Evolutionary conservation across 2,888 invertebrate genomes (phyloP).

Genomic region (Megaustenia siamemsis): DNA sequence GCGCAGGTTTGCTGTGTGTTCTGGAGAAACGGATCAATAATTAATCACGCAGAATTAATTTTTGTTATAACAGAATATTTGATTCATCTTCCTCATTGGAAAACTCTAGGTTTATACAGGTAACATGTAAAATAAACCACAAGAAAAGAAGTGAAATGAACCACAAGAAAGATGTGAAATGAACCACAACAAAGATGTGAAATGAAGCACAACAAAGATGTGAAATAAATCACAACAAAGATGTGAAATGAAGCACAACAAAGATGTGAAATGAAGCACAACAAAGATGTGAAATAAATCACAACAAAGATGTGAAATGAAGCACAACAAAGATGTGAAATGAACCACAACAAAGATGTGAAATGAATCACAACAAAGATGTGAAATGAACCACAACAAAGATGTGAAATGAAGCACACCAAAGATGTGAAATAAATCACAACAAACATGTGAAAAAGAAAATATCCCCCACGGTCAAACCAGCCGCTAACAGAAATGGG

Average conservation of each 20-base stretch:
- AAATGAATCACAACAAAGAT: not conserved
- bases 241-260: too few species aligned
- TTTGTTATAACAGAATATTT: not conserved
- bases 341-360: not conserved
- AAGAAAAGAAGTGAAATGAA: not conserved
- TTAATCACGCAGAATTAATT: not conserved
- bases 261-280: too few species aligned
- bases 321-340: not conserved
- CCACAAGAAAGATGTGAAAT: not conserved
- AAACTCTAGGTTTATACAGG: too few species aligned
- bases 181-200: not conserved
- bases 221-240: not conserved
- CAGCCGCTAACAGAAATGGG: too few species aligned
- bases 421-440: not conserved
- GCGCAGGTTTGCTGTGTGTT: constrained; percentile 67
- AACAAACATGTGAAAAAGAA: too few species aligned
- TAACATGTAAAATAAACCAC: not conserved
- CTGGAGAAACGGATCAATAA: constrained; percentile 1
- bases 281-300: not conserved
- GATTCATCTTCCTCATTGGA: too few species aligned
- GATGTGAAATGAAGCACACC: too few species aligned
- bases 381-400: not conserved
- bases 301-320: not conserved
- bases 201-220: too few species aligned
- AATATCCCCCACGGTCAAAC: too few species aligned